Evolutionary conservation across 1,140 invertebrate species (phyloP).

Genomic region (Lepidurus couesii): DNA sequence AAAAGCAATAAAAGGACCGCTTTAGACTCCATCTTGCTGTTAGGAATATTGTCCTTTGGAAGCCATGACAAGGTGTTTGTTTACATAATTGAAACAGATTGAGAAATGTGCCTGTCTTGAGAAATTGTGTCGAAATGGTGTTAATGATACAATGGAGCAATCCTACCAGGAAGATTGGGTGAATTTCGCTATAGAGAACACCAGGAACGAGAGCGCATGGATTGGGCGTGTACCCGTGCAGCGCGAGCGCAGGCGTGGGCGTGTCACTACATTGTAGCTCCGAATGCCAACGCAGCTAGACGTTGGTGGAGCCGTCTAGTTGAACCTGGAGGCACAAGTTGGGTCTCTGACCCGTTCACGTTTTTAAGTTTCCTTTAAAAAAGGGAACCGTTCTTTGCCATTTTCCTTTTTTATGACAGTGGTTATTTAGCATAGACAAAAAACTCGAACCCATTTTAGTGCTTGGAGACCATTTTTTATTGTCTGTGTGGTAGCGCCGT

Average conservation of each 20-base stretch:
- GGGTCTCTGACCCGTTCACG: background rate
- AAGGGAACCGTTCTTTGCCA: background rate
- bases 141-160: background rate
- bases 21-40: background rate
- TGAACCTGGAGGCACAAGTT: background rate
- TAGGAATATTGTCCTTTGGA: background rate
- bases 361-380: conserved; percentile 15
- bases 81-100: background rate
- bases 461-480: conserved; percentile 6
- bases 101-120: background rate
- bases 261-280: background rate
- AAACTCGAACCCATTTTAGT: conserved; percentile 6
- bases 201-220: background rate
- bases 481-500: conserved; percentile 17
- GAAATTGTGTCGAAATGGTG: background rate
- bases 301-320: conserved; percentile 14
- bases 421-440: background rate
- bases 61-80: background rate
- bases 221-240: background rate
- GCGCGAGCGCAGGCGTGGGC: background rate
- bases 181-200: background rate
- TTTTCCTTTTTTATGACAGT: background rate
- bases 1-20: background rate
- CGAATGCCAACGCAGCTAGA: background rate
- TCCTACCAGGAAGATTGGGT: background rate